Conservation (phyloP, 37 sponge, comb jelly and placozoan genomes). For the Haliclona indistincta region DNA sequence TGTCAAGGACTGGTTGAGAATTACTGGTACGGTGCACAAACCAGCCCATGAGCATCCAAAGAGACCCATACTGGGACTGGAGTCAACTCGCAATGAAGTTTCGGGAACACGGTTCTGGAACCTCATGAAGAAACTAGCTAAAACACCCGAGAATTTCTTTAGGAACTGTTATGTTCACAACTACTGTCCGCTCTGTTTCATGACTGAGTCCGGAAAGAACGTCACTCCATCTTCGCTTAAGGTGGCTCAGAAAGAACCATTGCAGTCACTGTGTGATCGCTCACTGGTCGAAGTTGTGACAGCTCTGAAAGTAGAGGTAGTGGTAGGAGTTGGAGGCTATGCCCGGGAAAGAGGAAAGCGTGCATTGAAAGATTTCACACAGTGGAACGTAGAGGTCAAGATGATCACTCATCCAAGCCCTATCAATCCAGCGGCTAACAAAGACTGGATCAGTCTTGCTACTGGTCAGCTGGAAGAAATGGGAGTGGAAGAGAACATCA, state of each 20-base stretch:
- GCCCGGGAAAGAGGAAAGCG: slow-evolving; percentile 44
- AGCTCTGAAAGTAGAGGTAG: slow-evolving; percentile 39
- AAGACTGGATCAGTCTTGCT: slow-evolving; percentile 44
- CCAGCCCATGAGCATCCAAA: slow-evolving; percentile 74
- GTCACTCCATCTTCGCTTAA: slow-evolving; percentile 66
- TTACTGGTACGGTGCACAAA: slow-evolving; percentile 53
- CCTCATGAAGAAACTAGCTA: slow-evolving; percentile 32
- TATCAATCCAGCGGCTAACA: slow-evolving; percentile 70
- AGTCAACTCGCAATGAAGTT: slow-evolving; percentile 50
- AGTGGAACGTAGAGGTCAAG: slow-evolving; percentile 22
- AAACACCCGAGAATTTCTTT: slow-evolving; percentile 54
- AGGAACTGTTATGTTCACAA: slow-evolving; percentile 77
- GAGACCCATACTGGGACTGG: slow-evolving; percentile 54
- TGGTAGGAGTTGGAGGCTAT: slow-evolving; percentile 74
- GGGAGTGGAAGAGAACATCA: slow-evolving; percentile 30
- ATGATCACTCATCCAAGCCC: slow-evolving; percentile 73
- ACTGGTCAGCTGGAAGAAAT: slow-evolving; percentile 28
- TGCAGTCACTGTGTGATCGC: slow-evolving; percentile 56
- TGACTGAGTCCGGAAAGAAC: slow-evolving; percentile 70
- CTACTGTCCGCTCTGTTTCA: slow-evolving; percentile 80
- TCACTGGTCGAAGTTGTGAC: slow-evolving; percentile 22
- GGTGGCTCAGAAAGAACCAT: slow-evolving; percentile 3
- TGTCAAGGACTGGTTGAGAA: slow-evolving; percentile 59
- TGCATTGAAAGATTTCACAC: background rate
- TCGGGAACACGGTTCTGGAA: slow-evolving; percentile 74